A percentile compares a stretch with the other conserved stretches of the same genome.
phyloP scores from a whole-genome alignment of 1,140 invertebrate species.

The Goniozus legneri region DNA sequence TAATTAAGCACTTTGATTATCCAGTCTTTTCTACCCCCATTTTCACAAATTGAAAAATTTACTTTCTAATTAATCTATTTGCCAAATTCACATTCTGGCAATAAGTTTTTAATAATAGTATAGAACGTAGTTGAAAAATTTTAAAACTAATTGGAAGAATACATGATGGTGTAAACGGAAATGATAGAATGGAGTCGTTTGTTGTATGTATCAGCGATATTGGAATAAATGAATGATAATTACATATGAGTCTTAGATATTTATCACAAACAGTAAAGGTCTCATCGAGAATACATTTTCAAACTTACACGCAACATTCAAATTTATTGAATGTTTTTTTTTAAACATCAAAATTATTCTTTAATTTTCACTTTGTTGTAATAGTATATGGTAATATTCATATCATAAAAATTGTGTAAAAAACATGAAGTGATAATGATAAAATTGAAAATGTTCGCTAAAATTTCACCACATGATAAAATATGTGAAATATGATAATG shows the following conservation, averaged over 20 bases:
- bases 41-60: slow-evolving; percentile 13
- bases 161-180: slow-evolving; percentile 8
- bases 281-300: too few species aligned
- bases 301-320: too few species aligned
- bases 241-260: too few species aligned
- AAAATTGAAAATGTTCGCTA: too few species aligned
- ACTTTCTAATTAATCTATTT: slow-evolving; percentile 16
- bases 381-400: too few species aligned
- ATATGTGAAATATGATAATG: not conserved
- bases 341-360: too few species aligned
- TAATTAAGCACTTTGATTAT: slow-evolving; percentile 14
- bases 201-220: slow-evolving; percentile 26
- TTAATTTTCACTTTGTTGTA: too few species aligned
- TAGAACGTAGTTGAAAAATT: slow-evolving; percentile 23
- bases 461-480: too few species aligned
- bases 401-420: too few species aligned
- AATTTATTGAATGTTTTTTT: too few species aligned
- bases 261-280: too few species aligned
- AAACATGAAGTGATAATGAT: too few species aligned
- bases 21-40: slow-evolving; percentile 24
- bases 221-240: slow-evolving; percentile 30
- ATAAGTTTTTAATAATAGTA: slow-evolving; percentile 21
- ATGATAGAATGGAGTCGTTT: slow-evolving; percentile 21
- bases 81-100: slow-evolving; percentile 21
- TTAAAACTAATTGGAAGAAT: not conserved